phyloP scores from a whole-genome alignment of 1,140 invertebrate species.

The Cydia pomonella region DNA sequence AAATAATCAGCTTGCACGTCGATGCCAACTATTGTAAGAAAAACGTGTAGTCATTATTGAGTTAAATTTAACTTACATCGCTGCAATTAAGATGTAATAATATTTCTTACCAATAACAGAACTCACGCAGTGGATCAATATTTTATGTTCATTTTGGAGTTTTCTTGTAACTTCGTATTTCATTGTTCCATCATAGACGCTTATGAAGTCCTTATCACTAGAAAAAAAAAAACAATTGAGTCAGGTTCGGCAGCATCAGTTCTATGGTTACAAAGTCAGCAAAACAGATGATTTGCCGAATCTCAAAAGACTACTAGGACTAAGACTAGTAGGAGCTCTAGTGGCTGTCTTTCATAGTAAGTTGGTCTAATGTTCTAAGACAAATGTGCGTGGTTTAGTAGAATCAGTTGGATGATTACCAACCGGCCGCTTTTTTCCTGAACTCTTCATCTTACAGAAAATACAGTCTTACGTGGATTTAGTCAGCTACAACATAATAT shows the following conservation, averaged over 20 bases:
- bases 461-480: neutral
- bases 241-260: too few species aligned
- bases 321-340: too few species aligned
- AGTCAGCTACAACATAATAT: too few species aligned
- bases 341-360: too few species aligned
- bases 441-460: too few species aligned
- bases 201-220: conserved; percentile 71
- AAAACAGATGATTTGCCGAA: too few species aligned
- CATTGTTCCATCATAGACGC: conserved; percentile 62
- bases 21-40: conserved; percentile 68
- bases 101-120: conserved; percentile 62
- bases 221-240: conserved; percentile 34
- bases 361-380: too few species aligned
- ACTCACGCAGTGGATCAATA: conserved; percentile 72
- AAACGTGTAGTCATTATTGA: neutral
- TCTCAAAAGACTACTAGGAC: too few species aligned
- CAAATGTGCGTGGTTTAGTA: too few species aligned
- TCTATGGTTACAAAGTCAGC: too few species aligned
- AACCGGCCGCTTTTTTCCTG: too few species aligned
- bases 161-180: conserved; percentile 61
- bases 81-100: neutral
- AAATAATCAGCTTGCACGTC: conserved; percentile 65
- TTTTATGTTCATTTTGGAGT: conserved; percentile 62
- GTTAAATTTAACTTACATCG: neutral
- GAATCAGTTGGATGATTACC: too few species aligned